Conservation (phyloP, 2,113 vertebrate species). For the Mixornis gularis region DNA sequence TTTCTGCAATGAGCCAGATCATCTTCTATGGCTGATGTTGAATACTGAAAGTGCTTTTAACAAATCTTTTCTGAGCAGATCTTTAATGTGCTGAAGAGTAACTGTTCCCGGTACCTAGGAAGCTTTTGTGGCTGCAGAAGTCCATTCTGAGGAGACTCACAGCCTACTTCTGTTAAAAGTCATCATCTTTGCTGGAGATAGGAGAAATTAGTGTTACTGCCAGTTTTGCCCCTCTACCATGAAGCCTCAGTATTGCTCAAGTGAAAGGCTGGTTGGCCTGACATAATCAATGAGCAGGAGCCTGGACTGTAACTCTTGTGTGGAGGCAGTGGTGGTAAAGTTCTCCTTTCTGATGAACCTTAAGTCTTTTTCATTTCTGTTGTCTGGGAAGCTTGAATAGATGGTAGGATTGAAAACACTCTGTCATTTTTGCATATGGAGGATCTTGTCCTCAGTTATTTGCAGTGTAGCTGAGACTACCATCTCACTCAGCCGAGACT, state of each 20-base stretch:
- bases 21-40: neutral
- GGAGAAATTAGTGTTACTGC: neutral
- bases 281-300: neutral
- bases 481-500: no score
- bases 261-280: neutral
- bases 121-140: neutral
- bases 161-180: neutral
- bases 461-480: neutral
- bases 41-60: neutral
- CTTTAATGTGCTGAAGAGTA: neutral
- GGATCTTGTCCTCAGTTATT: neutral
- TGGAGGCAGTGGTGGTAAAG: neutral
- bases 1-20: neutral
- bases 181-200: neutral
- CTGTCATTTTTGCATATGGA: neutral
- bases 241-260: fast-evolving
- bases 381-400: neutral
- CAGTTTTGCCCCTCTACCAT: neutral
- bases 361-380: neutral
- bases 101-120: neutral
- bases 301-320: neutral
- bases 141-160: neutral
- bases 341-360: neutral
- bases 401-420: neutral
- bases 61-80: neutral